These are phyloP conservation scores for Chromis chromis DNA, from an alignment of 2,797 vertebrate genomes.

Conservation along the genomic window DNA sequence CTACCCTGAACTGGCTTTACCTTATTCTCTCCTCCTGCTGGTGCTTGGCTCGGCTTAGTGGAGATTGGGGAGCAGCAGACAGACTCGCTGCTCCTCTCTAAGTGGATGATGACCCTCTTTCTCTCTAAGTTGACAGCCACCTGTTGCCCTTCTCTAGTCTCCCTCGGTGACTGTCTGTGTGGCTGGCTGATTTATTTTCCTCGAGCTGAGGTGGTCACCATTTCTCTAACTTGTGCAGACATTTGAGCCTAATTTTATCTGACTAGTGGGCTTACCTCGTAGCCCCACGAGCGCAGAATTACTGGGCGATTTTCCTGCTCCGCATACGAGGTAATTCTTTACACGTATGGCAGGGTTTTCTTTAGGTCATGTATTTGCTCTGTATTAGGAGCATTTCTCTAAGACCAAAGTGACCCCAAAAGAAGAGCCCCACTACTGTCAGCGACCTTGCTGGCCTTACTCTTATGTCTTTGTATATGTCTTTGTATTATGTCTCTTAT, in stretches of 20 bases:
- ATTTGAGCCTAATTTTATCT: slow-evolving; percentile 78
- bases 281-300: slow-evolving; percentile 62
- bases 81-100: slow-evolving; percentile 58
- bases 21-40: slow-evolving; percentile 61
- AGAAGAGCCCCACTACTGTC: slow-evolving; percentile 13
- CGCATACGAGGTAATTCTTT: slow-evolving; percentile 60
- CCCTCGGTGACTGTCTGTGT: slow-evolving; percentile 45
- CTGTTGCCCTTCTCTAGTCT: slow-evolving; percentile 76
- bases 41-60: slow-evolving; percentile 64
- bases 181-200: slow-evolving; percentile 68
- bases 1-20: slow-evolving; percentile 46
- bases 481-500: no score
- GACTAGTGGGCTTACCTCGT: slow-evolving; percentile 71
- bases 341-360: slow-evolving; percentile 56
- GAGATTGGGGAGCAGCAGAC: slow-evolving; percentile 53
- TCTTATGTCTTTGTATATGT: slow-evolving; percentile 45
- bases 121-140: slow-evolving; percentile 74
- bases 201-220: slow-evolving; percentile 60
- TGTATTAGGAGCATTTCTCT: slow-evolving; percentile 39
- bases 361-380: slow-evolving; percentile 23
- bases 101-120: slow-evolving; percentile 74
- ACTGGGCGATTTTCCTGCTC: slow-evolving; percentile 60
- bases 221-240: slow-evolving; percentile 75
- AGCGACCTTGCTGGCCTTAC: background rate
- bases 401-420: slow-evolving; percentile 8